Evolutionary conservation across 2,113 vertebrate species (phyloP).

Genomic region (Mirounga angustirostris): DNA sequence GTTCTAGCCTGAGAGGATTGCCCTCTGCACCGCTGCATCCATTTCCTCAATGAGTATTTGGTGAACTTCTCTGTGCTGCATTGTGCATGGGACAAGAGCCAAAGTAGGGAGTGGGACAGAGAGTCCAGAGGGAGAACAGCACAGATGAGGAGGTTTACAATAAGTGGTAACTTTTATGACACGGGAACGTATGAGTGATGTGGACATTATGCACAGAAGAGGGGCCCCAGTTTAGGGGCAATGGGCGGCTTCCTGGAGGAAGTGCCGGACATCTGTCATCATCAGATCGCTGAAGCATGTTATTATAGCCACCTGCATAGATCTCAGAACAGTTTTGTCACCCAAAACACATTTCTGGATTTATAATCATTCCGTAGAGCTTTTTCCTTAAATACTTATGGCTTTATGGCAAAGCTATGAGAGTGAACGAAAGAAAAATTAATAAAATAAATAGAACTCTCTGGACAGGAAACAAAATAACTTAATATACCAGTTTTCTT

Average conservation of each 20-base stretch:
- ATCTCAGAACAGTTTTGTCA: background rate
- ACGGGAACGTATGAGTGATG: no score
- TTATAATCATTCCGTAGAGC: background rate
- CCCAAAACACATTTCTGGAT: background rate
- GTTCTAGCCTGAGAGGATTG: background rate
- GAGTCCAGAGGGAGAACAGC: background rate
- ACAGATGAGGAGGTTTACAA: background rate
- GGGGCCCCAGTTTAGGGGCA: background rate
- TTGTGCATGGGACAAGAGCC: background rate
- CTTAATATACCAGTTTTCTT: background rate
- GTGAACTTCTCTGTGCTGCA: background rate
- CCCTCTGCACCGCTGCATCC: background rate
- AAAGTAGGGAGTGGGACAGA: background rate
- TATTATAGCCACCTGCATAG: background rate
- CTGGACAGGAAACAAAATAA: background rate
- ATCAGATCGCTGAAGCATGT: background rate
- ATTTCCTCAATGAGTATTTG: background rate
- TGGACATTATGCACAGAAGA: background rate
- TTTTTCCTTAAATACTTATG: slow-evolving; percentile 29
- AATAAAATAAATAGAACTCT: slow-evolving; percentile 20
- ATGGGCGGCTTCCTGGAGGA: background rate
- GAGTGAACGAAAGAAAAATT: slow-evolving; percentile 21
- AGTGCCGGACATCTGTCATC: background rate
- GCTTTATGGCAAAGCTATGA: background rate
- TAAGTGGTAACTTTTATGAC: background rate